A percentile compares a stretch with the other conserved stretches of the same genome.
phyloP scores from a whole-genome alignment of 1,140 invertebrate species.

The Pseudomyrmex dendroicus region DNA sequence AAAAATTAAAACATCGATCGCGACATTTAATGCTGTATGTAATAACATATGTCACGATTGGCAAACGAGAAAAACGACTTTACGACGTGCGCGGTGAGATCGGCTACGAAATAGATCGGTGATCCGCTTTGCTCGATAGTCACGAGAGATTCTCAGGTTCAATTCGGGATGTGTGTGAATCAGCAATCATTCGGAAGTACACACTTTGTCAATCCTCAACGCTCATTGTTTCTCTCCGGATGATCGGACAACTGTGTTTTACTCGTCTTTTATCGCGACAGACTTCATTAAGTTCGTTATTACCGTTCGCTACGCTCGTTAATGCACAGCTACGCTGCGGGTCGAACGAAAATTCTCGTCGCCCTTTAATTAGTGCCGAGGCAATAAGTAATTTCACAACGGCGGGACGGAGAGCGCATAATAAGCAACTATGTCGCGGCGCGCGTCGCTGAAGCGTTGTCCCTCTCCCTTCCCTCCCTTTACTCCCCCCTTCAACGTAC shows the following conservation, averaged over 20 bases:
- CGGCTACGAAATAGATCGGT: constrained; percentile 74
- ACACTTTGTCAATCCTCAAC: not conserved
- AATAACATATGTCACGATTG: constrained; percentile 59
- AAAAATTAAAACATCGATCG: constrained; percentile 61
- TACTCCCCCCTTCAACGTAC: too few species aligned
- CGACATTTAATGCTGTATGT: constrained; percentile 60
- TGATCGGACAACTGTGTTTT: constrained; percentile 13
- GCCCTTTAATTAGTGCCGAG: constrained; percentile 37
- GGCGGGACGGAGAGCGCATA: not conserved
- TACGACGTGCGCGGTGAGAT: constrained; percentile 67
- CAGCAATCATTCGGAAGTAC: constrained; percentile 60
- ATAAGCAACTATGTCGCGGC: constrained; percentile 25
- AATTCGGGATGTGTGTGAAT: constrained; percentile 68
- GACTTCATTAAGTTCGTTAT: constrained; percentile 44
- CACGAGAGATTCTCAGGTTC: constrained; percentile 72
- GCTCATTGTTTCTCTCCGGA: not conserved
- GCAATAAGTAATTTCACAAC: constrained; percentile 59
- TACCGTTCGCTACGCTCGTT: constrained; percentile 15
- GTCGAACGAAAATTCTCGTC: constrained; percentile 42
- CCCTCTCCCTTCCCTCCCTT: too few species aligned
- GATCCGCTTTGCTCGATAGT: constrained; percentile 63
- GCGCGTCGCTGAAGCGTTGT: not conserved
- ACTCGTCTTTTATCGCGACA: constrained; percentile 10
- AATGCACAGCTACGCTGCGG: not conserved
- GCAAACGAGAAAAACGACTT: constrained; percentile 73